A percentile compares a stretch with the other conserved stretches of the same genome.
Evolutionary conservation across 2,797 vertebrate genomes (phyloP).

Genomic region (Botia almorhae): DNA sequence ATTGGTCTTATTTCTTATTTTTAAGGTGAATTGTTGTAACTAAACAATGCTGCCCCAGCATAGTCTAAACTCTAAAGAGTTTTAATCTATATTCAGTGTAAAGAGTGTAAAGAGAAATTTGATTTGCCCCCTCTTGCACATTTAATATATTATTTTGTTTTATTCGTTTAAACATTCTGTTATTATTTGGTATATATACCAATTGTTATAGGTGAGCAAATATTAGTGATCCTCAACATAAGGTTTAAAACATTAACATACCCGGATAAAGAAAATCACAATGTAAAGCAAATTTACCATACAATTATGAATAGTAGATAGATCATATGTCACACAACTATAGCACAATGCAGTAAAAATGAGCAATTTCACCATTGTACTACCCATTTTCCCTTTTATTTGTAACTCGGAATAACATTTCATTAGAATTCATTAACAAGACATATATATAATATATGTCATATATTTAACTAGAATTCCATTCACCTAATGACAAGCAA

Average conservation of each 20-base stretch:
- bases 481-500: neutral
- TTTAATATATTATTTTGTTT: neutral
- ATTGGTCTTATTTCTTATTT: neutral
- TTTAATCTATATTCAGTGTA: too few species aligned
- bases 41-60: too few species aligned
- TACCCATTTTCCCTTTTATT: neutral
- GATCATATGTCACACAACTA: neutral
- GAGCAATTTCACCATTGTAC: neutral
- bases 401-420: neutral
- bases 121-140: neutral
- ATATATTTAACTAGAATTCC: neutral
- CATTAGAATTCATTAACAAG: too few species aligned
- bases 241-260: neutral
- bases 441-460: neutral
- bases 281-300: neutral
- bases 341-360: neutral
- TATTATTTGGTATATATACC: neutral
- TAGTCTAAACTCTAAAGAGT: too few species aligned
- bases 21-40: neutral
- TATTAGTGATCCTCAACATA: neutral
- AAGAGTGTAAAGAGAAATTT: neutral
- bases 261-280: neutral
- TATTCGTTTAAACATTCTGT: neutral
- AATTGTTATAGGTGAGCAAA: neutral
- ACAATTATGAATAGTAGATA: neutral